A percentile compares a stretch with the other conserved stretches of the same genome.
Evolutionary conservation across 2,888 invertebrate species (phyloP).

Genomic region (Macroteleia sp.): DNA sequence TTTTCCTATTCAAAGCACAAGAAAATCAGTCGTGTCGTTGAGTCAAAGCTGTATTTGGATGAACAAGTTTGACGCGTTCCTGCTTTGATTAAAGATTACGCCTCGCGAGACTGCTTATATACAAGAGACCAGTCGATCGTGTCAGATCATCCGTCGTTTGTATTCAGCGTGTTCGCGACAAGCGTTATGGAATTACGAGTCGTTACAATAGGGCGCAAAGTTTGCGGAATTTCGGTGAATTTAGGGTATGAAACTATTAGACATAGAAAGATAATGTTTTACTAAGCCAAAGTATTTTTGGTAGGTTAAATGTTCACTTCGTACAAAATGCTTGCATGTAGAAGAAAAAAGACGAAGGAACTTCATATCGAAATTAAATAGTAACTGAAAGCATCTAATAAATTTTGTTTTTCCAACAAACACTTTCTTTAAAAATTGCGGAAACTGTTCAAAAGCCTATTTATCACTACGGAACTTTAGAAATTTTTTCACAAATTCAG

Average conservation of each 20-base stretch:
- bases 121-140: slow-evolving; percentile 38
- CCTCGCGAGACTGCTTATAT: slow-evolving; percentile 37
- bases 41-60: slow-evolving; percentile 24
- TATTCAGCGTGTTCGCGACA: slow-evolving; percentile 24
- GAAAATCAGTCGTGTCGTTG: slow-evolving; percentile 10
- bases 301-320: no score
- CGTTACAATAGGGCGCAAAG: slow-evolving; percentile 21
- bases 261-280: background rate
- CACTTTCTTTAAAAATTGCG: no score
- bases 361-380: no score
- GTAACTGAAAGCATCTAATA: no score
- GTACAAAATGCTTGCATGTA: no score
- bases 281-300: no score
- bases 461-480: no score
- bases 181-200: slow-evolving; percentile 34
- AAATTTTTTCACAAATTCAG: no score
- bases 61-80: slow-evolving; percentile 52
- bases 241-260: background rate
- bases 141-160: slow-evolving; percentile 43
- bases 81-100: slow-evolving; percentile 69
- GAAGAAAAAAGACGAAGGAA: no score
- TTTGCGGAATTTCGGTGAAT: slow-evolving; percentile 18
- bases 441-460: no score
- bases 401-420: no score
- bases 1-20: slow-evolving; percentile 1